Evolutionary conservation across 2,113 vertebrate genomes (phyloP), one percentile per base, ranked within the genome.

Genomic region (Jaculus jaculus): DNA sequence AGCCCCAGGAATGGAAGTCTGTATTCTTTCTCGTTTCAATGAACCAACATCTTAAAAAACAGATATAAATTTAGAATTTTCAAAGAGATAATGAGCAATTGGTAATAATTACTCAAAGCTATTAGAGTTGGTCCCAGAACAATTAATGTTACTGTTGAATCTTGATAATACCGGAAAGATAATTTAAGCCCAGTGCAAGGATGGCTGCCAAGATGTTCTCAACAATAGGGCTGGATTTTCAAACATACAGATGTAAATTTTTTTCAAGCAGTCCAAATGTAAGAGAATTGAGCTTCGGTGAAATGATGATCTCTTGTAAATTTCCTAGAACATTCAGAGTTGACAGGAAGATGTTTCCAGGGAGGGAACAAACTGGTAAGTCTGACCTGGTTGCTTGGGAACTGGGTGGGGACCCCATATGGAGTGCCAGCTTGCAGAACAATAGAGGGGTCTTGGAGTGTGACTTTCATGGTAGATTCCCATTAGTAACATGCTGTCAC

Each of bases 21-120:
- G 12, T 68, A 65, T 93, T n/a, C 32, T 78, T 93, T 71, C 87
- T 78, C 66, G 15, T 30, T 54, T 77, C 63, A 12, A 30, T 66
- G 71, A 94, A 61, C 84, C 95, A 90, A 42, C 34, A 47, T 93
- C 93, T 95, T 95, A 89, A 92, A 97, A 94, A 96, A 65, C 85
- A 93, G 69, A 87, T 96, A 66, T 72, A 91, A 96, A 96, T 95
- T 95, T 97, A 95, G 96, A 93, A 30, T 90, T 96, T 93, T 93
- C 90, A 93, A 96, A 83, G 88, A 90, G 90, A 95, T 87, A 96
- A 97, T 94, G 88, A 96, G 91, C 95, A 75, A 85, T 94, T 92
- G 58, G 82, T 95, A 95, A 95, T 95, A 95, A 96, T 96, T 91
- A 94, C 93, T 92, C 94, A 85, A 86, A 91, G 85, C 84, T 84